Evolutionary conservation across 2,888 invertebrate species (phyloP).

Genomic region (Pseudanteris insignis): DNA sequence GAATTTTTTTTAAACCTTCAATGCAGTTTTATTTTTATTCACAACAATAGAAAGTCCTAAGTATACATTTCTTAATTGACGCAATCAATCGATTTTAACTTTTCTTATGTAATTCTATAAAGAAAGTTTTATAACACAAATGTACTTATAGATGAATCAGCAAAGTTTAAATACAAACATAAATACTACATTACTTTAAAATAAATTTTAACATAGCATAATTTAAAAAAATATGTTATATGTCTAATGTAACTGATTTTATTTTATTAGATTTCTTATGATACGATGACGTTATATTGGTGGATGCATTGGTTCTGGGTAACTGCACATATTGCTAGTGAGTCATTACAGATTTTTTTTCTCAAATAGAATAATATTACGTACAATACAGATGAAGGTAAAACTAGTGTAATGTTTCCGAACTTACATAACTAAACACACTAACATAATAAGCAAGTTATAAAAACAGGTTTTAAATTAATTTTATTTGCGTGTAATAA

Average conservation of each 20-base stretch:
- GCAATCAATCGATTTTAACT: constrained; percentile 4
- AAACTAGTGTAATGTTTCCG: constrained; percentile 26
- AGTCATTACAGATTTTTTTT: constrained; percentile 43
- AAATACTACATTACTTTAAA: too few species aligned
- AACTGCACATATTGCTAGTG: constrained; percentile 69
- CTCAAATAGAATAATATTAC: constrained; percentile 11
- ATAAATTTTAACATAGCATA: too few species aligned
- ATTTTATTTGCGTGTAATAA: too few species aligned
- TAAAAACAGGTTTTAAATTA: constrained; percentile 26
- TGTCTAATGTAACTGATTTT: not conserved
- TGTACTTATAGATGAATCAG: too few species aligned
- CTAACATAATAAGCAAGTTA: constrained; percentile 8
- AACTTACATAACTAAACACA: constrained; percentile 17
- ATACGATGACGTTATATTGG: constrained; percentile 85
- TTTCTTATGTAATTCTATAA: constrained; percentile 8
- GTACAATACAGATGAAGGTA: constrained; percentile 19
- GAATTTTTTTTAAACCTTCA: too few species aligned
- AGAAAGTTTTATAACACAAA: too few species aligned
- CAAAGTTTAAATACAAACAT: too few species aligned
- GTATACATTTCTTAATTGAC: constrained; percentile 11
- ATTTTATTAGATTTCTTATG: constrained; percentile 52
- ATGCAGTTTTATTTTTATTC: too few species aligned
- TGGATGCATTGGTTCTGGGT: constrained; percentile 93
- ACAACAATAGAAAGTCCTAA: not conserved
- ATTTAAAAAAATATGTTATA: not conserved